These are phyloP conservation scores for Pachyuromys duprasi DNA, from an alignment of 2,797 vertebrate species.

Conservation along the genomic window DNA sequence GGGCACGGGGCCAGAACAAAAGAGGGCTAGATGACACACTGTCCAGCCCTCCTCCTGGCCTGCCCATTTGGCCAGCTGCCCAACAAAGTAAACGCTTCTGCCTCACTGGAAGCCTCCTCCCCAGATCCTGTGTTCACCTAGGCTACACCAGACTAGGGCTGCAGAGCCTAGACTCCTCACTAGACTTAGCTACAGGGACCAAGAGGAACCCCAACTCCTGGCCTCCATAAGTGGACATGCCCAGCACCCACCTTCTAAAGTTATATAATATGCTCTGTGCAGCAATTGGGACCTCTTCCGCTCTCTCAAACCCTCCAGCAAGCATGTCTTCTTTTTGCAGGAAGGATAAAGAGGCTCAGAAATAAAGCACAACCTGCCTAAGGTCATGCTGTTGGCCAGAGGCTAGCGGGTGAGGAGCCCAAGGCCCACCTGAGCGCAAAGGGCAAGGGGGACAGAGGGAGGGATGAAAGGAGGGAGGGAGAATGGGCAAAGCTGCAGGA, in stretches of 20 bases:
- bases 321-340: not conserved
- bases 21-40: not conserved
- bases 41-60: not conserved
- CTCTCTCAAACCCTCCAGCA: accelerated
- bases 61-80: not conserved
- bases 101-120: no score
- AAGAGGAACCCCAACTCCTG: not conserved
- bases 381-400: not conserved
- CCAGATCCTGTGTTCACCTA: not conserved
- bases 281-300: accelerated
- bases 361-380: not conserved
- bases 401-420: not conserved
- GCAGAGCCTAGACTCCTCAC: not conserved
- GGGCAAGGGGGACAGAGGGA: not conserved
- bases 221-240: not conserved
- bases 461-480: no score
- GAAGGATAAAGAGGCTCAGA: not conserved
- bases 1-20: not conserved
- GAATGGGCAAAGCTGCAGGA: not conserved
- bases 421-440: not conserved
- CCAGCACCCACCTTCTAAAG: not conserved
- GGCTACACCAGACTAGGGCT: not conserved
- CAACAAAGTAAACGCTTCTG: not conserved
- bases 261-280: accelerated
- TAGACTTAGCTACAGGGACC: not conserved